Evolutionary conservation across 2,113 vertebrate species (phyloP).

Genomic region (Riparia riparia): DNA sequence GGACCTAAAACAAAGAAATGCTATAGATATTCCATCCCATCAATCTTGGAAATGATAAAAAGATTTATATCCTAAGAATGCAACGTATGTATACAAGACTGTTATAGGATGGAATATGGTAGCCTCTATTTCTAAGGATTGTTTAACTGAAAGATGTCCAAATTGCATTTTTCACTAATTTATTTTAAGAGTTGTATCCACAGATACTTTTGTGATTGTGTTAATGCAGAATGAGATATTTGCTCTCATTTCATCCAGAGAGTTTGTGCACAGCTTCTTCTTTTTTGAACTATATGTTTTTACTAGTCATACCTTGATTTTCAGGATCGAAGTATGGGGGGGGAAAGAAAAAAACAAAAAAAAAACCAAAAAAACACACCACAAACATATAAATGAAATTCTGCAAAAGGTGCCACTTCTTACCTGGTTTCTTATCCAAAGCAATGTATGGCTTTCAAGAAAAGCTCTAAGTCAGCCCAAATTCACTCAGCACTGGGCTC

Average conservation of each 20-base stretch:
- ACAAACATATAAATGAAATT: background rate
- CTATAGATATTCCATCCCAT: background rate
- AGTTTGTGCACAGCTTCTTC: background rate
- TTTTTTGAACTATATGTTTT: background rate
- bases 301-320: background rate
- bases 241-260: background rate
- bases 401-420: background rate
- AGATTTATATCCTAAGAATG: background rate
- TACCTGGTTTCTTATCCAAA: slow-evolving; percentile 40
- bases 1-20: background rate
- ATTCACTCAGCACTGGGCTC: slow-evolving; percentile 28
- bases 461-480: background rate
- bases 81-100: background rate
- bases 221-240: background rate
- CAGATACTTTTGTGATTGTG: background rate
- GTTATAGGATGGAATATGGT: background rate
- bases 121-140: background rate
- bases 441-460: background rate
- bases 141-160: background rate
- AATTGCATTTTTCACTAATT: background rate
- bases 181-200: background rate
- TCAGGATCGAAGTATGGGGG: background rate
- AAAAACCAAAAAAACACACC: too few species aligned
- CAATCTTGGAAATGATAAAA: background rate
- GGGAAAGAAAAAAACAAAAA: too few species aligned